Evolutionary conservation across 1,140 invertebrate species (phyloP), one percentile per base, ranked within the genome.

Genomic region (Drosophila setifemur): DNA sequence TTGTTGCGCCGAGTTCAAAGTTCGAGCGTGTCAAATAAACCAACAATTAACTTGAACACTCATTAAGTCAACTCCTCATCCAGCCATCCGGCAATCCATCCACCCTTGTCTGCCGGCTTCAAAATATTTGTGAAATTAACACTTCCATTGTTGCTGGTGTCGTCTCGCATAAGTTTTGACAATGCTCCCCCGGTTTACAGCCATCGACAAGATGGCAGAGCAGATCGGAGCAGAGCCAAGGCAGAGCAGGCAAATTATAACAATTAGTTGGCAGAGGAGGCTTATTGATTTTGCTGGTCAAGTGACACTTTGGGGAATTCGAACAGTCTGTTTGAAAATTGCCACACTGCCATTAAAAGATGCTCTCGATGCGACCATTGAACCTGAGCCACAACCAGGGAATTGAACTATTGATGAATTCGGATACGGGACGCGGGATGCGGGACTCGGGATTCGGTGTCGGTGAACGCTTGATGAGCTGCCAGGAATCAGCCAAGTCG

Each of bases 1-100:
- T 78, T 78, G 73, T 60, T 77, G 72, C 48, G 53, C 52, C 45
- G 52, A 73, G 78, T 82, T 82, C 78, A 82, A 82, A 82, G 78
- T 82, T 82, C 78, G 45, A 85, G 73, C 73, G 48, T 78, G 63
- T 85, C 78, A 82, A 82, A 82, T 82, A 83, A 78, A 78, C 79
- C 73, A 85, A 82, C 78, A 82, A 78, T 82, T 78, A 78, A 66
- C 57, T 82, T 63, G 70, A 74, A 54, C 60, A 83, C 79, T 77
- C 79, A 66, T 71, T 72, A 72, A 72, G 68, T 72, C 69, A 72
- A 63, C 45, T 61, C 40, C 28, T 43, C 48, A 50, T 40, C 61
- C 60, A 40, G 11, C 37, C 35, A 29, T 18, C n/a, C 23, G n/a
- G n/a, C 37, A 11, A 49, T 12, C 37, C 33, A 23, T 33, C 18